Evolutionary conservation across 2,113 vertebrate genomes (phyloP).

Genomic region (Calcarius ornatus): DNA sequence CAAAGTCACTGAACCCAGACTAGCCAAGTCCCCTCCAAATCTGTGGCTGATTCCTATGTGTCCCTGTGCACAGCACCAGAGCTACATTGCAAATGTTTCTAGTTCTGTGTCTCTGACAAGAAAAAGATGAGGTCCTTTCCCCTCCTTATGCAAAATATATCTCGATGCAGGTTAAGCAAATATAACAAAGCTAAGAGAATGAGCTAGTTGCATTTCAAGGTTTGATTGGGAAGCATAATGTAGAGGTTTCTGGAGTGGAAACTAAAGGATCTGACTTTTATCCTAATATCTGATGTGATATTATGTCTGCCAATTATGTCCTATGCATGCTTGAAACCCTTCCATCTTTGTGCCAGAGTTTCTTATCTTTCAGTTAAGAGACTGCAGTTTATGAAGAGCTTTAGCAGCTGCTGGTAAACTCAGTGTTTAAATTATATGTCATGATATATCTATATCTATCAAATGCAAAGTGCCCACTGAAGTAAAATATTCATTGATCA

Average conservation of each 20-base stretch:
- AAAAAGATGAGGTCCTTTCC: neutral
- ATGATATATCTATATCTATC: neutral
- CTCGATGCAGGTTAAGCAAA: neutral
- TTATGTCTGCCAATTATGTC: neutral
- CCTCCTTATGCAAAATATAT: neutral
- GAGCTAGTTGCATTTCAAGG: neutral
- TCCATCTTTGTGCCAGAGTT: neutral
- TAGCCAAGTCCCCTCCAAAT: neutral
- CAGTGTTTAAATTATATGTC: neutral
- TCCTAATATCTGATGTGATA: accelerated
- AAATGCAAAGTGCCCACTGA: neutral
- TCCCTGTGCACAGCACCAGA: neutral
- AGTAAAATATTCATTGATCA: neutral
- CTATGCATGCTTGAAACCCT: neutral
- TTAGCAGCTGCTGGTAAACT: neutral
- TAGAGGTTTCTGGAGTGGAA: neutral
- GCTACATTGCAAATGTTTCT: neutral
- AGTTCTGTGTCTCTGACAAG: neutral
- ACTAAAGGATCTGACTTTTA: neutral
- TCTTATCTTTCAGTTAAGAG: neutral
- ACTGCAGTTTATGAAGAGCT: neutral
- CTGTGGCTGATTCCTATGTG: neutral
- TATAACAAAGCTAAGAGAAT: neutral
- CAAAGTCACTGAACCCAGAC: neutral
- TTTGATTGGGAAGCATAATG: neutral